Percentiles rank a stretch among this genome's conserved stretches.
These are phyloP conservation scores for Halictus quadricinctus DNA, from an alignment of 2,888 invertebrate genomes.

Conservation along the genomic window DNA sequence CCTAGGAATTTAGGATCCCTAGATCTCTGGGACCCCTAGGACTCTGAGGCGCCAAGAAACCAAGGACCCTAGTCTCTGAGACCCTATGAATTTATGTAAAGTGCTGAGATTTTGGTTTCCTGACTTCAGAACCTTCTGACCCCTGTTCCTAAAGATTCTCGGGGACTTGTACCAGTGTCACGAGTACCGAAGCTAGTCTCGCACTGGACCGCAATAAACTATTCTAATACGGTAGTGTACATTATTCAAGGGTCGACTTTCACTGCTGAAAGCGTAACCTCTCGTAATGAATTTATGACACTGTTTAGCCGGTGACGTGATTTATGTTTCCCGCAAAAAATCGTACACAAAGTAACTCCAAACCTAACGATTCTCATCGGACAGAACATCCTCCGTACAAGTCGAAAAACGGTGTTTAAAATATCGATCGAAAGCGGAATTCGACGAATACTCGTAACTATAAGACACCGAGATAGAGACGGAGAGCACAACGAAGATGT, in stretches of 20 bases:
- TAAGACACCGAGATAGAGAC: background rate
- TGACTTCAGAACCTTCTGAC: background rate
- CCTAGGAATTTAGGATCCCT: background rate
- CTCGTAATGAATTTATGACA: conserved; percentile 30
- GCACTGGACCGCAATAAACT: conserved; percentile 2
- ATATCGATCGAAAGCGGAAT: background rate
- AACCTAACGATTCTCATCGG: background rate
- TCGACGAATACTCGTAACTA: background rate
- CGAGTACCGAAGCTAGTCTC: background rate
- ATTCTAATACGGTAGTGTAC: conserved; percentile 20
- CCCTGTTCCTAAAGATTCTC: too few relatives aligned
- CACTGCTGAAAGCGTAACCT: conserved; percentile 29
- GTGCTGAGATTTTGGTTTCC: too few relatives aligned
- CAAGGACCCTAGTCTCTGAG: background rate
- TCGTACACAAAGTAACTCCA: background rate
- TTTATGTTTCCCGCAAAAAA: conserved; percentile 14
- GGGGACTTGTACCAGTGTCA: background rate
- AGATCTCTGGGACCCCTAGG: background rate
- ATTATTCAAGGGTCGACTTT: conserved; percentile 26
- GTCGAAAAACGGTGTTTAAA: background rate
- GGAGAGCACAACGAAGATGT: background rate
- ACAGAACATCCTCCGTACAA: background rate
- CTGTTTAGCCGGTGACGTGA: background rate
- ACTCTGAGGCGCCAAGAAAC: too few relatives aligned
- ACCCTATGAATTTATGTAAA: background rate